phyloP scores from a whole-genome alignment of 2,797 vertebrate genomes.

The Molossus alvarezi region DNA sequence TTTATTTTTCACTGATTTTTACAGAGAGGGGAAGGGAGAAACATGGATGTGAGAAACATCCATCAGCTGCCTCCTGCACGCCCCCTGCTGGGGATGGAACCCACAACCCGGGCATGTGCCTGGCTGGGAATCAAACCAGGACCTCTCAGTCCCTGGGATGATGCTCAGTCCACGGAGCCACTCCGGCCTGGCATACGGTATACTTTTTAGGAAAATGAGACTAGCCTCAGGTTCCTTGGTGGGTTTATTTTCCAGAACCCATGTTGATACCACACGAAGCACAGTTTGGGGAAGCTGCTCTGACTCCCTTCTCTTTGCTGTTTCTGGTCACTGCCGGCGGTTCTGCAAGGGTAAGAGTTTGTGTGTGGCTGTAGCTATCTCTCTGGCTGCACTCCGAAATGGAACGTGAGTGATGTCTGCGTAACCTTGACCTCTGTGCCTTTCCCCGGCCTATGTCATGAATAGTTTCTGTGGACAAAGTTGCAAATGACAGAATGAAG shows the following conservation, averaged over 20 bases:
- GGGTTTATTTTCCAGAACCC: neutral
- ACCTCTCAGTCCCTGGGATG: too few relatives aligned
- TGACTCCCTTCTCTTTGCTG: neutral
- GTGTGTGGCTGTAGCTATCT: neutral
- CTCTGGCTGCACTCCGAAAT: slow-evolving; percentile 52
- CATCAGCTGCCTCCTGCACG: too few relatives aligned
- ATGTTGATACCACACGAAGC: neutral
- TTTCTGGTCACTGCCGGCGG: neutral
- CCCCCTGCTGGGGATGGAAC: too few relatives aligned
- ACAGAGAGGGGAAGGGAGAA: too few relatives aligned
- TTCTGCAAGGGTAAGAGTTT: neutral
- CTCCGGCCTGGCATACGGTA: too few relatives aligned
- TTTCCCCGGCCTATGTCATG: neutral
- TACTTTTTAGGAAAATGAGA: neutral
- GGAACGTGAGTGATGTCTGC: slow-evolving; percentile 42
- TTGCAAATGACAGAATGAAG: slow-evolving; percentile 62
- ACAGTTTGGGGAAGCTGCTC: neutral
- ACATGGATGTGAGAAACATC: too few relatives aligned
- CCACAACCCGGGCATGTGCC: too few relatives aligned
- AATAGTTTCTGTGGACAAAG: neutral
- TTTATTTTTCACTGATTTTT: too few relatives aligned
- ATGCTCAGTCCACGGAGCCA: too few relatives aligned
- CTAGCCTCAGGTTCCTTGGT: neutral
- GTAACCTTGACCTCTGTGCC: slow-evolving; percentile 68
- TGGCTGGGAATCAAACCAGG: too few relatives aligned